Conservation (phyloP, 2,797 vertebrate genomes). For the Dryobates pubescens region DNA sequence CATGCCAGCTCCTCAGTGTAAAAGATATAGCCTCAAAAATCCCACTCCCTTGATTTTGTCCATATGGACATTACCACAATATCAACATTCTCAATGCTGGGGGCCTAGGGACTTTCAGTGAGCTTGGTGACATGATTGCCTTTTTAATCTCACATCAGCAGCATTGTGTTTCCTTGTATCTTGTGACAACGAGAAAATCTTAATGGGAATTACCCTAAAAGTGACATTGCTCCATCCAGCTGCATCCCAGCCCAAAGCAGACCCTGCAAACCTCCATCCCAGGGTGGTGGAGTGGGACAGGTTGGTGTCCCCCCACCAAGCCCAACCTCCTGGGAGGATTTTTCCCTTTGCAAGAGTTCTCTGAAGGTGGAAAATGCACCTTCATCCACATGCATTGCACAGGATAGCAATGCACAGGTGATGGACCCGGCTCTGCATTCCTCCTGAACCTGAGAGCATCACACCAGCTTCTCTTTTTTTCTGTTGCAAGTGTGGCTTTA, state of each 20-base stretch:
- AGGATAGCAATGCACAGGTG: background rate
- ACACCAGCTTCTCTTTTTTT: accelerated
- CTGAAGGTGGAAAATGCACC: background rate
- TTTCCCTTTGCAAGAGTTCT: background rate
- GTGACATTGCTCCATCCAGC: background rate
- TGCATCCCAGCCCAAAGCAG: background rate
- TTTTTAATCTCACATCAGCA: background rate
- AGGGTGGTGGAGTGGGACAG: background rate
- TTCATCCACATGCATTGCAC: accelerated
- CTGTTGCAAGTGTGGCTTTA: background rate
- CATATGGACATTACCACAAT: accelerated
- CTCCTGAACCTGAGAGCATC: background rate
- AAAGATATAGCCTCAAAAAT: background rate
- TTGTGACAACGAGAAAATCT: background rate
- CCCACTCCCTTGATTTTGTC: background rate
- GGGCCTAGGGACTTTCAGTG: background rate
- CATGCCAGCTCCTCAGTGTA: accelerated
- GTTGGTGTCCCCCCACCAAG: too few relatives aligned
- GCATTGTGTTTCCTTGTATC: accelerated
- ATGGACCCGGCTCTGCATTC: background rate
- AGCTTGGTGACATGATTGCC: accelerated
- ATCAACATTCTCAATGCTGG: background rate
- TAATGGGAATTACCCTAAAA: accelerated
- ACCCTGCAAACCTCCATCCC: background rate
- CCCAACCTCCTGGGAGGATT: background rate